Base-by-base conservation (phyloP, 2,888 invertebrate genomes). In the Stenodera caucasica region DNA sequence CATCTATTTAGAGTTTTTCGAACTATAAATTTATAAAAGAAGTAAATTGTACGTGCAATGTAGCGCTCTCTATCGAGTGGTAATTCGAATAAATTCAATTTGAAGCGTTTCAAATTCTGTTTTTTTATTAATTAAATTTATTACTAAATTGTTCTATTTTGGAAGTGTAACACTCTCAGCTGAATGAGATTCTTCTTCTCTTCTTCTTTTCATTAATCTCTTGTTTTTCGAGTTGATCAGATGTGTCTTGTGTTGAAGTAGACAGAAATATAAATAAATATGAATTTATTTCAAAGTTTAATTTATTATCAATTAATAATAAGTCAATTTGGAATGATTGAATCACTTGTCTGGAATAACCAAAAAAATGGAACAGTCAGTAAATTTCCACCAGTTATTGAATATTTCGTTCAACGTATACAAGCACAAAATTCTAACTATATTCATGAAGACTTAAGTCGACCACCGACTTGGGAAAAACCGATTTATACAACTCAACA, bases 371-470 rank as follows among this genome's bases (percentile, higher is more conserved):
- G 65, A 23, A 71, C 71, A n/a, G 74, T 77, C 3, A 78, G 73
- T 60, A 78, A 86, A 72, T 87, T 90, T 74, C 90, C 90, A 6
- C 87, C 88, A 0, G 78, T 90, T 53, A 76, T 90, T 64, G 90
- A 90, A 73, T 85, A 85, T 67, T 76, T 90, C 40, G 84, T 89
- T 6, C 90, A 90, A 74, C 83, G 87, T 51, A 84, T 90, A 55
- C 90, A 90, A 78, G 84, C 86, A 0, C 83, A 87, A 68, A 87
- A 88, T 80, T 90, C 90, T 0, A 85, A 87, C n/a, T 87, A 87
- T 70, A 79, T 85, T 55, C 83, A 87, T 23, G 83, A 84, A 67
- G 85, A 87, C 72, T 73, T 84, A 65, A 82, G 82, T 72, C 67
- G 82, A 65, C 81, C 81, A 35, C 70, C 76, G 64, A 70, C 79